Percentiles rank a stretch among this genome's conserved stretches.
Conservation (phyloP, 2,113 vertebrate species). For the Notothenia coriiceps region DNA sequence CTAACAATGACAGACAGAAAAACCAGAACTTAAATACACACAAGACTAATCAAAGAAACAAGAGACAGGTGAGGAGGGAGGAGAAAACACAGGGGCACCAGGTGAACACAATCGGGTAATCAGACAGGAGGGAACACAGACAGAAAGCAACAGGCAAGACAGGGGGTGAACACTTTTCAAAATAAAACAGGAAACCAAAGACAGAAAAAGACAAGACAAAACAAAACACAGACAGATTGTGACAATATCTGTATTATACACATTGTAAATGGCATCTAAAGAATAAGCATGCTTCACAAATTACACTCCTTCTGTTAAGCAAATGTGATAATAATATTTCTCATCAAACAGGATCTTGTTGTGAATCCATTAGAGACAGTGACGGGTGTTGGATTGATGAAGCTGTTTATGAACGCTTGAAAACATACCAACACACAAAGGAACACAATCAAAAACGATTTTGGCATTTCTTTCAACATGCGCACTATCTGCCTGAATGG, state of each 20-base stretch:
- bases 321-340: conserved; percentile 50
- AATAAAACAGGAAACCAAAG: no score
- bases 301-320: conserved; percentile 15
- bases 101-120: no score
- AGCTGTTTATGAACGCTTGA: conserved; percentile 9
- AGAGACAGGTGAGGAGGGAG: no score
- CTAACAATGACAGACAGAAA: no score
- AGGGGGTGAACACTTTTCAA: no score
- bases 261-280: not conserved
- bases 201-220: no score
- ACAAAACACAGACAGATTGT: no score
- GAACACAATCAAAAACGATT: conserved; percentile 14
- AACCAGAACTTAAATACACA: no score
- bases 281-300: conserved; percentile 3
- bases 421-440: conserved; percentile 35
- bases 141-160: no score
- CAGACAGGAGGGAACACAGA: no score
- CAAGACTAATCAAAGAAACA: no score
- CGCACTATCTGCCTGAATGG: not conserved
- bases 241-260: not conserved
- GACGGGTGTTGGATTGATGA: conserved; percentile 41
- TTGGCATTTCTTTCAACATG: conserved; percentile 1
- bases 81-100: no score
- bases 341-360: conserved; percentile 49
- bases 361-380: conserved; percentile 26